Conservation (phyloP, 2,888 invertebrate genomes). For the Drosophila prolongata region DNA sequence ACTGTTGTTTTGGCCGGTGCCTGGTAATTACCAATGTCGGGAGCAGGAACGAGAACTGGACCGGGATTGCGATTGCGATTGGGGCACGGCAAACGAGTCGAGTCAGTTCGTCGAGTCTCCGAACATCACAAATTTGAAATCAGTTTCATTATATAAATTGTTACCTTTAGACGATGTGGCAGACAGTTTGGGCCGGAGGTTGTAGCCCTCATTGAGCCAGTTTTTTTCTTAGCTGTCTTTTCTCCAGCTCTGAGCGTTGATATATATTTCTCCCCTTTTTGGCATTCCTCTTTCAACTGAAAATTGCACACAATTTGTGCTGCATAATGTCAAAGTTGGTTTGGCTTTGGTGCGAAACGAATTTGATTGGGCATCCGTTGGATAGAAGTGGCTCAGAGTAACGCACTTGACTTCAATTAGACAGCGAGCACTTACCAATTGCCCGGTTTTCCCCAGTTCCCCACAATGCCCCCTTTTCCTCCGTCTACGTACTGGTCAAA, state of each 20-base stretch:
- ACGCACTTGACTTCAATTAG: conserved; percentile 73
- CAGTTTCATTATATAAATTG: conserved; percentile 79
- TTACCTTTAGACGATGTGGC: conserved; percentile 75
- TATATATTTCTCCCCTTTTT: conserved; percentile 37
- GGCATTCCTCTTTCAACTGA: conserved; percentile 37
- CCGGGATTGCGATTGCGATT: conserved; percentile 16
- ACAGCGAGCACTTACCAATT: conserved; percentile 61
- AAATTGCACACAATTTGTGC: conserved; percentile 77
- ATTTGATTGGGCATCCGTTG: conserved; percentile 39
- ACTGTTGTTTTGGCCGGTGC: conserved; percentile 64
- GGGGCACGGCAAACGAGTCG: conserved; percentile 28
- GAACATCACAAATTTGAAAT: conserved; percentile 76
- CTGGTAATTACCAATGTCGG: conserved; percentile 50
- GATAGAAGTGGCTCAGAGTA: conserved; percentile 53
- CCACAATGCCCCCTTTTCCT: not conserved
- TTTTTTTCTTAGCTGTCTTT: conserved; percentile 8
- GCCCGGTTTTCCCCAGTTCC: conserved; percentile 47
- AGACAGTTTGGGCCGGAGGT: conserved; percentile 54
- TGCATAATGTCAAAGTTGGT: conserved; percentile 76
- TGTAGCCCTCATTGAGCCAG: conserved; percentile 48
- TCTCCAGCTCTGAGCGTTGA: conserved; percentile 46
- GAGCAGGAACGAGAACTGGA: conserved; percentile 40
- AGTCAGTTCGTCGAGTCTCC: conserved; percentile 57
- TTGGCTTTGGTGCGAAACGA: conserved; percentile 31
- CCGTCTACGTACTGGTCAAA: conserved; percentile 20